Percentiles rank a stretch among this genome's conserved stretches.
Evolutionary conservation across 2,797 vertebrate species (phyloP).

Genomic region (Muscicapa comitata): DNA sequence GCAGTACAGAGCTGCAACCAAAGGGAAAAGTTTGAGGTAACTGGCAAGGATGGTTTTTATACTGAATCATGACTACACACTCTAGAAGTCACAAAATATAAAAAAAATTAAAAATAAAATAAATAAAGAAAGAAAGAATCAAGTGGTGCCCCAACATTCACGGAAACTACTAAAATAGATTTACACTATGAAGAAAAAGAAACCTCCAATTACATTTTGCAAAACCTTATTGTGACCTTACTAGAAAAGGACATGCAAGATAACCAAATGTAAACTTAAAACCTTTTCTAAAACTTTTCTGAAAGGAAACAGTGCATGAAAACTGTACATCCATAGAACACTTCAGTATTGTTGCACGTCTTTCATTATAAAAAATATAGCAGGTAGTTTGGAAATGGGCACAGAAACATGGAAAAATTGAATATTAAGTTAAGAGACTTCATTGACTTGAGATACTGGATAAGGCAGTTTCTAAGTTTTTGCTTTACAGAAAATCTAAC

Average conservation of each 20-base stretch:
- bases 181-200: background rate
- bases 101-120: too few relatives aligned
- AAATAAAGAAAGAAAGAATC: background rate
- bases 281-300: background rate
- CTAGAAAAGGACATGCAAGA: background rate
- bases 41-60: background rate
- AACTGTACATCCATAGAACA: background rate
- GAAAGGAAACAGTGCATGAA: background rate
- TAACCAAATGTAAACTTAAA: background rate
- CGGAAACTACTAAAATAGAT: background rate
- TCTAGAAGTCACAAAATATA: background rate
- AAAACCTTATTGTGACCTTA: background rate
- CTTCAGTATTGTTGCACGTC: rapidly evolving
- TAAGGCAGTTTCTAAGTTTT: background rate
- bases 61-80: background rate
- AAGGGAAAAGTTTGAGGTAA: background rate
- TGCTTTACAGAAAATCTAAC: background rate
- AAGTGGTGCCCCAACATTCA: background rate
- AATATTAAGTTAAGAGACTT: background rate
- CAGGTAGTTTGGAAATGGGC: background rate
- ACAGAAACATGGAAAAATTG: background rate
- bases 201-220: background rate
- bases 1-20: background rate
- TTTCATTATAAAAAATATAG: background rate
- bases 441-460: background rate